Evolutionary conservation across 2,797 vertebrate species (phyloP).

Genomic region (Tokudaia muenninki): DNA sequence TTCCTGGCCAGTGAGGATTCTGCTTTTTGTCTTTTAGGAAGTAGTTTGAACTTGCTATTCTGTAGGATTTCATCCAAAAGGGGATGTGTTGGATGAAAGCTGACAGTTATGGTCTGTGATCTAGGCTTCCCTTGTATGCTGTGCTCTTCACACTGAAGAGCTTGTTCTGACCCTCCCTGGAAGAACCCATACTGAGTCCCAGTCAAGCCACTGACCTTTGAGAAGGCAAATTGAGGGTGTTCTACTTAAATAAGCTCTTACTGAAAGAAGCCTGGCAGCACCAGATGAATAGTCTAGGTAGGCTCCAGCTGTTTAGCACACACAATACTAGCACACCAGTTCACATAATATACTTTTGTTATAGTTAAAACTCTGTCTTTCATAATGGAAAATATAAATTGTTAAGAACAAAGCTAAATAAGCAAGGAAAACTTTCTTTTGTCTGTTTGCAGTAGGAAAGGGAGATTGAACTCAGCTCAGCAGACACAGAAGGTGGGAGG

Average conservation of each 20-base stretch:
- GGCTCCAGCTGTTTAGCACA: background rate
- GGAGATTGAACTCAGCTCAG: background rate
- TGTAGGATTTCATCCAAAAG: background rate
- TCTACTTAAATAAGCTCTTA: background rate
- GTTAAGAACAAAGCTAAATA: slow-evolving; percentile 20
- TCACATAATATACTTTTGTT: slow-evolving; percentile 2
- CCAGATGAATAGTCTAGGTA: background rate
- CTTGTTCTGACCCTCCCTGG: background rate
- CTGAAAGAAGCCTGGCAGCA: background rate
- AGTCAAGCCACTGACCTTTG: background rate
- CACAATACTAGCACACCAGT: background rate
- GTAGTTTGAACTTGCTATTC: background rate
- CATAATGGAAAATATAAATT: background rate
- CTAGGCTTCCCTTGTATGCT: background rate
- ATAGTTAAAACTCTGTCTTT: background rate
- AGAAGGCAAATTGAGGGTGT: background rate
- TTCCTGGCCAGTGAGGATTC: background rate
- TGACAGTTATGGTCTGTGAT: background rate
- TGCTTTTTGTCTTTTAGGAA: background rate
- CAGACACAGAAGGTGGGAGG: background rate
- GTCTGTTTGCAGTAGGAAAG: background rate
- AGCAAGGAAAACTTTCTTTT: slow-evolving; percentile 1
- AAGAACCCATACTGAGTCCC: background rate
- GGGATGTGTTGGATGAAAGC: background rate
- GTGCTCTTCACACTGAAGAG: background rate